Percentiles rank a stretch among this genome's conserved stretches.
These are phyloP conservation scores for Formica selysi DNA, from an alignment of 1,140 invertebrate genomes.

Conservation along the genomic window DNA sequence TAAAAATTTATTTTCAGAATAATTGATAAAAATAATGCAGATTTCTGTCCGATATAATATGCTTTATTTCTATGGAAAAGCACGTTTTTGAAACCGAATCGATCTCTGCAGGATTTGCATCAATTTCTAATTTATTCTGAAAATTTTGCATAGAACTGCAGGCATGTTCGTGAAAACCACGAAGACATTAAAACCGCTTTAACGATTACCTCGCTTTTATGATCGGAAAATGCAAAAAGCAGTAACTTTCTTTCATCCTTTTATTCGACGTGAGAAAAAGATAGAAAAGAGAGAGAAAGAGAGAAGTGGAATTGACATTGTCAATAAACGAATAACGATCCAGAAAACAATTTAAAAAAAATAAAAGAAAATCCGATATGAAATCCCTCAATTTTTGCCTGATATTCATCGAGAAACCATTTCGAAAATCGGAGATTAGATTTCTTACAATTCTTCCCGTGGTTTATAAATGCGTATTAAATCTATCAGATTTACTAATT, in stretches of 20 bases:
- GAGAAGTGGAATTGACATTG: conserved; percentile 35
- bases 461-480: background rate
- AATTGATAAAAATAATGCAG: conserved; percentile 33
- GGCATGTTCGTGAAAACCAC: conserved; percentile 4
- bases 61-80: background rate
- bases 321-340: conserved; percentile 47
- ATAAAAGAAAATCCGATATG: conserved; percentile 31
- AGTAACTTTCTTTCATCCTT: conserved; percentile 12
- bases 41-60: background rate
- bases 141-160: conserved; percentile 45
- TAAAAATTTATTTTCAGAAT: conserved; percentile 5
- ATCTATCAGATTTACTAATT: background rate
- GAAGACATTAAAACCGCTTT: conserved; percentile 42
- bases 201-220: conserved; percentile 52
- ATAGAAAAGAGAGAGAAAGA: background rate
- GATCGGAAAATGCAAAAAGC: conserved; percentile 48
- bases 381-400: conserved; percentile 26
- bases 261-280: conserved; percentile 32
- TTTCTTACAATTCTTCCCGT: background rate
- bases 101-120: conserved; percentile 26
- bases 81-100: background rate
- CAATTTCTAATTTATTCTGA: conserved; percentile 34
- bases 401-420: conserved; percentile 23
- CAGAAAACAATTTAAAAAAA: background rate
- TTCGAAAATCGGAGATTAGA: background rate